These are phyloP conservation scores for Penaeus chinensis DNA, from an alignment of 1,140 invertebrate species.

Conservation along the genomic window DNA sequence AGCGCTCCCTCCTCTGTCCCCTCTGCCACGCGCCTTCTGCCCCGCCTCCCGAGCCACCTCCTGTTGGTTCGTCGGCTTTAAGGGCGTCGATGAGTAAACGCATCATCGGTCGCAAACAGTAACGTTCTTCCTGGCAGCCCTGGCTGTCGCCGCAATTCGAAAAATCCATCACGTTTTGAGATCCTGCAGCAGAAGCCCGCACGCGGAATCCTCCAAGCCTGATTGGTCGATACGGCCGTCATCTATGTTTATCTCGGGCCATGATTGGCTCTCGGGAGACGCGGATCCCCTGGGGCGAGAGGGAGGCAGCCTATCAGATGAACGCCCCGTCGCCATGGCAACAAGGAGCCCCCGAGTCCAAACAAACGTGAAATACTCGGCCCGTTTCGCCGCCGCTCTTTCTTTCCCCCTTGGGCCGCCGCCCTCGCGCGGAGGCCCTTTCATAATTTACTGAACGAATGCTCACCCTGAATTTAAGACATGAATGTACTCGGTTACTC, in stretches of 20 bases:
- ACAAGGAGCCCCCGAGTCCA: constrained; percentile 31
- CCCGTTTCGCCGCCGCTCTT: constrained; percentile 1
- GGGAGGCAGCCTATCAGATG: constrained; percentile 46
- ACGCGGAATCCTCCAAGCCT: neutral
- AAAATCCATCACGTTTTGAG: neutral
- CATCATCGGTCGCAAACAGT: neutral
- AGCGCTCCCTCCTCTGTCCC: neutral
- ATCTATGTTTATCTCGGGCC: constrained; percentile 57
- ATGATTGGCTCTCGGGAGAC: constrained; percentile 55
- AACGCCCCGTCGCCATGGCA: constrained; percentile 37
- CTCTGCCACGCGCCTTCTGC: neutral
- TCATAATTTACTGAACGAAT: no score
- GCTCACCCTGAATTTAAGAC: no score
- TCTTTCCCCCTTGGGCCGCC: neutral
- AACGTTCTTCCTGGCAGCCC: neutral
- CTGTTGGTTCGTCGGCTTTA: no score
- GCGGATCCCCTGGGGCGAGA: constrained; percentile 38
- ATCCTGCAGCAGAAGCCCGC: constrained; percentile 17
- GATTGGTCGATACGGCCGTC: constrained; percentile 51
- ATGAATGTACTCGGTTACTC: no score
- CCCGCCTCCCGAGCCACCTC: no score
- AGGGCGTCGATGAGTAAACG: no score
- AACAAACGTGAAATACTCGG: constrained; percentile 51
- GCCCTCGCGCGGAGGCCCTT: no score
- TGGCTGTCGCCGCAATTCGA: no score